These are phyloP conservation scores for Cantharis rufa DNA, from an alignment of 2,888 invertebrate genomes.

Conservation along the genomic window DNA sequence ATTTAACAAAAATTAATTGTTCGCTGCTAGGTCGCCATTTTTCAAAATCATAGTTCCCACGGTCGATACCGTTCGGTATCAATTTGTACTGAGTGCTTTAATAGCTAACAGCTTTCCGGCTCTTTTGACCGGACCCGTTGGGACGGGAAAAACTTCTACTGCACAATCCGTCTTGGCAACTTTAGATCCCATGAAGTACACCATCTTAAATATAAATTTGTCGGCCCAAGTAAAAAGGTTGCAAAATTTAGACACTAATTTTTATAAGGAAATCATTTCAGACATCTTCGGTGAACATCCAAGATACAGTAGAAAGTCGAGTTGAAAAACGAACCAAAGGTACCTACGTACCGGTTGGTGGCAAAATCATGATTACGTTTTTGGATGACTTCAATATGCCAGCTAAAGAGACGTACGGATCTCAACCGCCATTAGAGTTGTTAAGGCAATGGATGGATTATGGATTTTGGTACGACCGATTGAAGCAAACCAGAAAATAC, in stretches of 20 bases:
- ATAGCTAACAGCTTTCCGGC: slow-evolving; percentile 71
- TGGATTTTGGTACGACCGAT: slow-evolving; percentile 86
- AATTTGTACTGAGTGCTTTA: slow-evolving; percentile 70
- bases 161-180: slow-evolving; percentile 68
- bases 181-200: slow-evolving; percentile 63
- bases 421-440: slow-evolving; percentile 86
- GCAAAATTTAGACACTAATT: background rate
- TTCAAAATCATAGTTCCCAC: slow-evolving; percentile 86
- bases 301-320: slow-evolving; percentile 83
- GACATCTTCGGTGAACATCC: slow-evolving; percentile 82
- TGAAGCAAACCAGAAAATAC: slow-evolving; percentile 76
- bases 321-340: slow-evolving; percentile 88
- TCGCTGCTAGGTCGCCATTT: slow-evolving; percentile 69
- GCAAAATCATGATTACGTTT: slow-evolving; percentile 83
- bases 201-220: slow-evolving; percentile 79
- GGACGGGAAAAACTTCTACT: slow-evolving; percentile 86
- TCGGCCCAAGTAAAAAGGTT: slow-evolving; percentile 69
- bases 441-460: slow-evolving; percentile 86
- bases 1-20: background rate
- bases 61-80: slow-evolving; percentile 84
- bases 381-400: slow-evolving; percentile 96
- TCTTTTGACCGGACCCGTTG: slow-evolving; percentile 80
- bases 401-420: slow-evolving; percentile 83
- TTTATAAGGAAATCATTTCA: slow-evolving; percentile 44
- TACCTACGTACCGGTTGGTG: slow-evolving; percentile 77